Evolutionary conservation across 2,888 invertebrate genomes (phyloP).

Genomic region (Cecidostiba fungosa): DNA sequence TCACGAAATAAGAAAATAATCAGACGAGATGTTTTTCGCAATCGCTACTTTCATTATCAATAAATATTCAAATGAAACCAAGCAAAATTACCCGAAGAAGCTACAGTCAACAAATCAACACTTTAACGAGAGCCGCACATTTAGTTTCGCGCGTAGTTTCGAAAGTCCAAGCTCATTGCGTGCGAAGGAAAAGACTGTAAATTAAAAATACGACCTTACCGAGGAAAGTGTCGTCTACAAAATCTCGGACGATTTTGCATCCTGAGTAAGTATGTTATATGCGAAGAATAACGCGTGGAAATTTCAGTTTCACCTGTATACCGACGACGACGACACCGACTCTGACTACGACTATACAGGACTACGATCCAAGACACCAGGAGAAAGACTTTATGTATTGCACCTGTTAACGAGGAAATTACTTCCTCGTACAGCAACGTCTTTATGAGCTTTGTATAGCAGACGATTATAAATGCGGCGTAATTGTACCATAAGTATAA

Average conservation of each 20-base stretch:
- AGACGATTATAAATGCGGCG: neutral
- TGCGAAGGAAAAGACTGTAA: neutral
- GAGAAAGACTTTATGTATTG: neutral
- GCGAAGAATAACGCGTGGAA: neutral
- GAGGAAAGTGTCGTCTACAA: neutral
- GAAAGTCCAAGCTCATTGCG: slow-evolving; percentile 17
- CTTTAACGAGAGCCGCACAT: slow-evolving; percentile 28
- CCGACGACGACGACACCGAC: neutral
- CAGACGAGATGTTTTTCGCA: neutral
- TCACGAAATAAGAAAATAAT: neutral
- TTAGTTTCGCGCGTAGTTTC: slow-evolving; percentile 1
- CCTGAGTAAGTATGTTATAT: neutral
- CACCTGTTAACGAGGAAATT: neutral
- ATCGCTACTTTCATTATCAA: neutral
- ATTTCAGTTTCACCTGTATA: slow-evolving; percentile 14
- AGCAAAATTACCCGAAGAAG: neutral
- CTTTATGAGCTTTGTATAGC: neutral
- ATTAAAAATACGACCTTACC: neutral
- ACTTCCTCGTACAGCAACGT: neutral
- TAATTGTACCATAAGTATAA: neutral
- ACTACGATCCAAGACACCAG: neutral
- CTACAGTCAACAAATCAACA: neutral
- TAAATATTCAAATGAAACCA: neutral
- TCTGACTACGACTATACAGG: neutral
- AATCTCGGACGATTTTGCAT: slow-evolving; percentile 5